Percentiles rank a stretch among this genome's conserved stretches.
These are phyloP conservation scores for Polyploca ridens DNA, from an alignment of 2,888 invertebrate species.

Conservation along the genomic window DNA sequence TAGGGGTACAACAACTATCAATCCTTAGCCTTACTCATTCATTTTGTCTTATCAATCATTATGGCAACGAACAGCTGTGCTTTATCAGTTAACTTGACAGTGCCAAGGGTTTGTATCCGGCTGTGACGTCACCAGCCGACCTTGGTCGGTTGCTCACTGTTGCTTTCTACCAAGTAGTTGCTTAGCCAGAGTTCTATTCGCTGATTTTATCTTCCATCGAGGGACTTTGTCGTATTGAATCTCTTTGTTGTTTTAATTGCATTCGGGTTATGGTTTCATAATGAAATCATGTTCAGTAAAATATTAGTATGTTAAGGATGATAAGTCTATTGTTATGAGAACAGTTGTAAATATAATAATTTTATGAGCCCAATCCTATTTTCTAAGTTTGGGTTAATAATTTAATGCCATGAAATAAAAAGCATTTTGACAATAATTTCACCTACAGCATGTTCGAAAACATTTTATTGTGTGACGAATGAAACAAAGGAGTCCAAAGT, in stretches of 20 bases:
- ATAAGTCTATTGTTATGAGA: neutral
- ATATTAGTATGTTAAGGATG: slow-evolving; percentile 1
- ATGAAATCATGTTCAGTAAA: neutral
- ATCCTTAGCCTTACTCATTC: neutral
- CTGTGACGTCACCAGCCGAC: slow-evolving; percentile 36
- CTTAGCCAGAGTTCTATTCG: slow-evolving; percentile 21
- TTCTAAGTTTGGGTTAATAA: no score
- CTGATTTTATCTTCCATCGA: slow-evolving; percentile 15
- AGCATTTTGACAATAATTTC: no score
- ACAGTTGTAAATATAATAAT: no score
- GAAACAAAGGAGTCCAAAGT: neutral
- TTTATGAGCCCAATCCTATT: no score
- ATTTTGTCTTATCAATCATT: slow-evolving; percentile 18
- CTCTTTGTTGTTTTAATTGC: neutral
- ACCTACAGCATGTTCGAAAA: neutral
- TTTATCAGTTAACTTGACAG: slow-evolving; percentile 13
- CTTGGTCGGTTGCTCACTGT: slow-evolving; percentile 37
- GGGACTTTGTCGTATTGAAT: slow-evolving; percentile 16
- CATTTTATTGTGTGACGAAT: neutral
- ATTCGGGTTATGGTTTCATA: neutral
- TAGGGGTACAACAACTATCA: neutral
- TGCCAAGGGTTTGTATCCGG: slow-evolving; percentile 39
- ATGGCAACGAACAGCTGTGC: slow-evolving; percentile 16
- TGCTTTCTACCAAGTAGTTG: slow-evolving; percentile 38
- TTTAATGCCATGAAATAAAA: no score